Evolutionary conservation across 2,888 invertebrate genomes (phyloP).

Genomic region (Drosophila greeni): DNA sequence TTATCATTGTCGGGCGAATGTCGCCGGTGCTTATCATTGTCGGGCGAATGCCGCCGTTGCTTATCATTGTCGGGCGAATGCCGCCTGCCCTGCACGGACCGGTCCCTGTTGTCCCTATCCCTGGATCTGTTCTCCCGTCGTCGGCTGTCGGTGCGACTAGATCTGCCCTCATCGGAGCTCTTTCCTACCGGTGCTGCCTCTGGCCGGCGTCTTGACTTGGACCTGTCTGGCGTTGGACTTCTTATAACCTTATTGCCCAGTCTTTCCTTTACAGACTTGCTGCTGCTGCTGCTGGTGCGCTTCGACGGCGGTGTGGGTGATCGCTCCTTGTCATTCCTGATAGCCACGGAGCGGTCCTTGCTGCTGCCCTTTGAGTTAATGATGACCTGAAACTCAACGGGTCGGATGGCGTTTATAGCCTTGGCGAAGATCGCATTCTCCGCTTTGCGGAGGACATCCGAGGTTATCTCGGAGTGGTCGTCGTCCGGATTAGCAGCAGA

Average conservation of each 20-base stretch:
- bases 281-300: constrained; percentile 24
- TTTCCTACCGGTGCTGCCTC: constrained; percentile 1
- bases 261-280: constrained; percentile 86
- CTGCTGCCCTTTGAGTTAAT: constrained; percentile 79
- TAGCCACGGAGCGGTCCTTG: constrained; percentile 77
- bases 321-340: constrained; percentile 61
- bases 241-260: constrained; percentile 82
- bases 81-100: constrained; percentile 12
- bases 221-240: constrained; percentile 53
- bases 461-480: constrained; percentile 85
- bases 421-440: constrained; percentile 95
- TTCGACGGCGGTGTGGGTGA: constrained; percentile 63
- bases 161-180: constrained; percentile 33
- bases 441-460: constrained; percentile 92
- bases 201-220: constrained; percentile 36
- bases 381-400: constrained; percentile 82
- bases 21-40: constrained; percentile 34
- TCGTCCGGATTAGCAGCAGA: constrained; percentile 77
- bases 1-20: constrained; percentile 17
- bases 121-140: constrained; percentile 47
- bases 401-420: constrained; percentile 88
- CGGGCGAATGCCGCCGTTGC: constrained; percentile 23
- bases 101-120: constrained; percentile 14
- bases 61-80: constrained; percentile 22
- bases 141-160: constrained; percentile 39